Percentiles rank a stretch among this genome's conserved stretches.
Conservation (phyloP, 2,113 vertebrate genomes). For the Scophthalmus maximus region DNA sequence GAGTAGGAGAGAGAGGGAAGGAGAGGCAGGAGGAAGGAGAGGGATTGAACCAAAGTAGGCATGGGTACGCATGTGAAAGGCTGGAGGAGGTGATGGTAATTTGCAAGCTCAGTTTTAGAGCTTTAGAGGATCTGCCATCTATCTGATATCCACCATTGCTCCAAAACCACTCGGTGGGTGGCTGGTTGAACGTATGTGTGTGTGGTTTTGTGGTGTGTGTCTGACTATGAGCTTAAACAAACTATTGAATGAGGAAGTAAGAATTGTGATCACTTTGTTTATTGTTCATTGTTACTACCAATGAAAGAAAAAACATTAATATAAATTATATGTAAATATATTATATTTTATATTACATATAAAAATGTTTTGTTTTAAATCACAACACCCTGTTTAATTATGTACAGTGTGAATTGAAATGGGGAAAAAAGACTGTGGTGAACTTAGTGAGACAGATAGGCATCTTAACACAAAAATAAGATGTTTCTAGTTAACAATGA, state of each 20-base stretch:
- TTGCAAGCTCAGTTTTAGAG: conserved; percentile 81
- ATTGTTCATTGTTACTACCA: not conserved
- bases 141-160: conserved; percentile 78
- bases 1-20: conserved; percentile 34
- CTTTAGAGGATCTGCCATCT: conserved; percentile 81
- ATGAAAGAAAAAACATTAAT: not conserved
- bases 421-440: not conserved
- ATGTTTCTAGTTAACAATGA: no score
- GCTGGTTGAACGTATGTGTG: conserved; percentile 38
- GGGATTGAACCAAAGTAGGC: conserved; percentile 48
- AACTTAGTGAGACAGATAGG: no score
- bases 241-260: not conserved
- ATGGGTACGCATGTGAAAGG: conserved; percentile 66
- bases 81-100: conserved; percentile 78
- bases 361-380: not conserved
- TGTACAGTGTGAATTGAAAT: not conserved
- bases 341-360: not conserved
- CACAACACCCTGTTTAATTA: not conserved
- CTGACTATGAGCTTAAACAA: conserved; percentile 11
- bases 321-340: not conserved
- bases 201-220: not conserved
- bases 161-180: conserved; percentile 64
- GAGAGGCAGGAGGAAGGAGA: conserved; percentile 37
- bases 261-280: not conserved
- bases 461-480: not conserved